Percentiles rank a stretch among this genome's conserved stretches.
Conservation (phyloP, 1,140 invertebrate species). For the Papilio xuthus region DNA sequence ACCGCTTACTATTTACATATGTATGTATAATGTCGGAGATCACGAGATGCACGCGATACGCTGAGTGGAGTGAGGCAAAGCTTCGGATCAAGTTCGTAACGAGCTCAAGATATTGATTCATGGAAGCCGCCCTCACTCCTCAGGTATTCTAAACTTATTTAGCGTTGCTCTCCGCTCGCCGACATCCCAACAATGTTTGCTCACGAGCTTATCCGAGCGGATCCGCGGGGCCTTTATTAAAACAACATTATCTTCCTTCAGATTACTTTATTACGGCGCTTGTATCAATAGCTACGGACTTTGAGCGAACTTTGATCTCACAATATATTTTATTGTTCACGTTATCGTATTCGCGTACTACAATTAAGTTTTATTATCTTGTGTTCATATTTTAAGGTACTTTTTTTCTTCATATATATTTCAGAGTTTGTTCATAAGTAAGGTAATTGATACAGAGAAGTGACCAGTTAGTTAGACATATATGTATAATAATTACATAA, state of each 20-base stretch:
- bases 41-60: background rate
- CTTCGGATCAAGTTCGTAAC: conserved; percentile 67
- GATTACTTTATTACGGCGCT: conserved; percentile 18
- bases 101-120: conserved; percentile 71
- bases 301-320: conserved; percentile 1
- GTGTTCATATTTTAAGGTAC: background rate
- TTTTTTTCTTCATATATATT: no score
- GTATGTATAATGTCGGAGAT: background rate
- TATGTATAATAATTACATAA: background rate
- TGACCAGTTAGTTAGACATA: no score
- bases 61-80: conserved; percentile 54
- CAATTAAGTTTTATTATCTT: background rate
- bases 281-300: background rate
- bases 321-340: conserved; percentile 10
- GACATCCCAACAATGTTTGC: conserved; percentile 51
- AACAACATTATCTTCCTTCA: conserved; percentile 33
- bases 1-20: background rate
- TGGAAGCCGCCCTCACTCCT: conserved; percentile 48
- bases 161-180: conserved; percentile 40
- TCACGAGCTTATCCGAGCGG: conserved; percentile 44
- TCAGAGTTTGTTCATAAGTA: no score
- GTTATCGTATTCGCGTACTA: background rate
- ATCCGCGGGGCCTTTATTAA: conserved; percentile 30
- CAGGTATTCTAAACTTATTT: conserved; percentile 56
- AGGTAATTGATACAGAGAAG: no score